Percentiles rank a stretch among this genome's conserved stretches.
phyloP scores from a whole-genome alignment of 2,797 vertebrate species.

The Tarsius wallacei region DNA sequence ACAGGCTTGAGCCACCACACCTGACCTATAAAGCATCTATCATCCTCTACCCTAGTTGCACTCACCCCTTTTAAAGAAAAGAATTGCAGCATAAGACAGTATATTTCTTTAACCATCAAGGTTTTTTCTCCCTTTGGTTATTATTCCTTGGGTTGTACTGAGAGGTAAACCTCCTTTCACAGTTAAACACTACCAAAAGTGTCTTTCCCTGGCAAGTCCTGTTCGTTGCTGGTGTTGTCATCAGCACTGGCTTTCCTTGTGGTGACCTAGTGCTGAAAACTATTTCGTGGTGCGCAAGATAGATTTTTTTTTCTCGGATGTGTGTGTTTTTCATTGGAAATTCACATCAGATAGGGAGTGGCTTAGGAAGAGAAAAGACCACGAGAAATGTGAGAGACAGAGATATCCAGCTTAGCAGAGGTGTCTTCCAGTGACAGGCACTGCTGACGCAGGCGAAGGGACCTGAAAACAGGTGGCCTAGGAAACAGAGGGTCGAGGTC shows the following conservation, averaged over 20 bases:
- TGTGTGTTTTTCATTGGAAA: background rate
- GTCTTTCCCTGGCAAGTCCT: background rate
- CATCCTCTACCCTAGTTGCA: background rate
- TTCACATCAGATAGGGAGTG: background rate
- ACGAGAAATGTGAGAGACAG: background rate
- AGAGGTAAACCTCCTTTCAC: background rate
- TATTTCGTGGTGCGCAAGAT: background rate
- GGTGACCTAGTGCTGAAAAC: background rate
- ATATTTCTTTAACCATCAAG: background rate
- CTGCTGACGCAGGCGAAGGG: background rate
- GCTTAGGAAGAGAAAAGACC: background rate
- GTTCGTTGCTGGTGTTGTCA: background rate
- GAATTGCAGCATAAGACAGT: background rate
- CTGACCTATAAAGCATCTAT: no score
- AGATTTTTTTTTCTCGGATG: background rate
- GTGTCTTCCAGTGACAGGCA: background rate
- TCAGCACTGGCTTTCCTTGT: background rate
- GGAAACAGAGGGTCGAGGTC: no score
- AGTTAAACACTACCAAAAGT: background rate
- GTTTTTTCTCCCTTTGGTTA: background rate
- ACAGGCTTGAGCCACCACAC: no score
- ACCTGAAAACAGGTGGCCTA: no score
- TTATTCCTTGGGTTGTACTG: background rate
- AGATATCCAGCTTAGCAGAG: background rate
- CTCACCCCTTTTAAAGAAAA: constrained; percentile 1